Conservation (phyloP, 2,888 invertebrate genomes). For the Metalampra italica region DNA sequence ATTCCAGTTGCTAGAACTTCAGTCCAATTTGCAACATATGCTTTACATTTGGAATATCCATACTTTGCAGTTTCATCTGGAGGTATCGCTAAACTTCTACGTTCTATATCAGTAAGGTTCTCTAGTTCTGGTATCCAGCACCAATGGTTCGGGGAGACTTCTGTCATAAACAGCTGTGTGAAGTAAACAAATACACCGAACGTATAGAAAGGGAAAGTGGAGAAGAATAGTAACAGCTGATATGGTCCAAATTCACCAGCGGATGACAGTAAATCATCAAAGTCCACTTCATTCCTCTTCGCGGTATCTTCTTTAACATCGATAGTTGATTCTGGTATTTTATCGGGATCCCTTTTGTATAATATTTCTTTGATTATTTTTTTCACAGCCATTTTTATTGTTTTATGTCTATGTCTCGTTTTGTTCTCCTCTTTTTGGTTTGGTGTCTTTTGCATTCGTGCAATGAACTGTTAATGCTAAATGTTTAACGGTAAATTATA, state of each 20-base stretch:
- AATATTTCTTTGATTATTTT: neutral
- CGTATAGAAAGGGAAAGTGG: conserved; percentile 37
- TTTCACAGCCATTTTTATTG: neutral
- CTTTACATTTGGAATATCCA: conserved; percentile 44
- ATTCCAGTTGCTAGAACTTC: conserved; percentile 30
- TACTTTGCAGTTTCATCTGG: conserved; percentile 27
- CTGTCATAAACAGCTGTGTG: conserved; percentile 41
- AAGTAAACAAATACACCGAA: conserved; percentile 39
- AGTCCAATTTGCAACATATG: conserved; percentile 45
- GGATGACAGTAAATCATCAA: conserved; percentile 35
- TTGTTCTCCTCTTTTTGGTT: neutral
- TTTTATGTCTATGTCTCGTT: neutral
- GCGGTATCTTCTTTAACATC: neutral
- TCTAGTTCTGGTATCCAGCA: conserved; percentile 39
- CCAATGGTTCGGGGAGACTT: conserved; percentile 43
- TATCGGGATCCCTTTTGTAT: neutral
- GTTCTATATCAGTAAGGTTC: conserved; percentile 33
- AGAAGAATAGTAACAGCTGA: conserved; percentile 33
- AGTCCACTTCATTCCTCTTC: conserved; percentile 23
- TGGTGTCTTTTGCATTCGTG: neutral
- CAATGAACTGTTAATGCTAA: neutral
- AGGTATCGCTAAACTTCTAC: conserved; percentile 36
- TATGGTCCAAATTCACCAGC: conserved; percentile 43
- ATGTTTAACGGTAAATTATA: neutral
- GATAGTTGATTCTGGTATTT: neutral